Evolutionary conservation across 2,113 vertebrate species (phyloP).

Genomic region (Rallus limicola): DNA sequence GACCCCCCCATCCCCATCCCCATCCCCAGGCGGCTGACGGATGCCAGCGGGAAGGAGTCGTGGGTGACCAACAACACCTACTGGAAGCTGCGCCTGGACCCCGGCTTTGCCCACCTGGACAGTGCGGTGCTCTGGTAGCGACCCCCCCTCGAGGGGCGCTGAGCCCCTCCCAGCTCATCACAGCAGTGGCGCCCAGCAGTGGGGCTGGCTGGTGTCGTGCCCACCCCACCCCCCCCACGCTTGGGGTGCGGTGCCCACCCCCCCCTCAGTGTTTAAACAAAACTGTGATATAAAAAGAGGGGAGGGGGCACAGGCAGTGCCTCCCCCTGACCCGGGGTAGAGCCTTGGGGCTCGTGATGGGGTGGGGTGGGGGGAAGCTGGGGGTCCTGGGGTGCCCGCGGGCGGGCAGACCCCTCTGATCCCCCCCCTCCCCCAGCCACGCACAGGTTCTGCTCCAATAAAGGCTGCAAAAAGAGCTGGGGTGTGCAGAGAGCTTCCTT

Average conservation of each 20-base stretch:
- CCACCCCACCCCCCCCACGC: background rate
- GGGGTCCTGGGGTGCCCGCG: background rate
- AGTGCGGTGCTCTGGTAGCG: conserved; percentile 88
- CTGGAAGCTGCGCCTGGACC: conserved; percentile 86
- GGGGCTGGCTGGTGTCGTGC: conserved; percentile 24
- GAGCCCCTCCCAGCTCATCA: background rate
- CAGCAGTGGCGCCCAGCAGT: background rate
- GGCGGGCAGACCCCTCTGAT: background rate
- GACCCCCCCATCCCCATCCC: background rate
- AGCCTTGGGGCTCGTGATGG: background rate
- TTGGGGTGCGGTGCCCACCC: background rate
- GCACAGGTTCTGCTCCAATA: background rate
- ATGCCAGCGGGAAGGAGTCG: conserved; percentile 82
- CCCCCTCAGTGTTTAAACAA: background rate
- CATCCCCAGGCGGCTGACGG: conserved; percentile 72
- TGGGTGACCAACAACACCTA: conserved; percentile 90
- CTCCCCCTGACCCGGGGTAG: background rate
- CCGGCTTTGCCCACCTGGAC: conserved; percentile 82
- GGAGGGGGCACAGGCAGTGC: background rate
- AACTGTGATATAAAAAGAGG: background rate
- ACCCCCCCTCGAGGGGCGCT: background rate
- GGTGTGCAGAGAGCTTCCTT: background rate
- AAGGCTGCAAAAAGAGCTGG: background rate
- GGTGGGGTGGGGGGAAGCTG: too few relatives aligned
- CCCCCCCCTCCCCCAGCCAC: background rate